These are phyloP conservation scores for Stichopus horrens DNA, from an alignment of 53 echinoderm and acorn worm genomes.

Conservation along the genomic window DNA sequence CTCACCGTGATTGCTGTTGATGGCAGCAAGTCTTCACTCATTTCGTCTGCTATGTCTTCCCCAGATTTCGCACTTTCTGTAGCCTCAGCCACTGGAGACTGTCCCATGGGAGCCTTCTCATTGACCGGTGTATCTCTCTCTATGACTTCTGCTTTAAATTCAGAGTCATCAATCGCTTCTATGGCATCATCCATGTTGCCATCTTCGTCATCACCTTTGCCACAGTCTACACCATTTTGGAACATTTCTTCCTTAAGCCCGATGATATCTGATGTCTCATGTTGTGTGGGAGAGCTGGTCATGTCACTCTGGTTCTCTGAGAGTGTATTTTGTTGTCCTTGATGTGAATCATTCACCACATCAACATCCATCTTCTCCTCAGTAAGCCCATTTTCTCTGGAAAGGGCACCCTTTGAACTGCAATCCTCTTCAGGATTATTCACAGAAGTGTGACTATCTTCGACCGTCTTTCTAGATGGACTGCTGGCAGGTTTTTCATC, in stretches of 20 bases:
- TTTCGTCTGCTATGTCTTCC: conserved; percentile 24
- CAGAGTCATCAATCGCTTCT: conserved; percentile 22
- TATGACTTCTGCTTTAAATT: conserved; percentile 4
- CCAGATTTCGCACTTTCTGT: not conserved
- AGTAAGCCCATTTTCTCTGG: not conserved
- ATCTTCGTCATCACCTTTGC: conserved; percentile 24
- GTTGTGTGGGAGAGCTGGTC: not conserved
- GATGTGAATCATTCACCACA: not conserved
- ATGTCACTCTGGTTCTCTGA: not conserved
- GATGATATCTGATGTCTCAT: not conserved
- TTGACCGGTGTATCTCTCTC: not conserved
- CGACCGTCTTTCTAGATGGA: not conserved
- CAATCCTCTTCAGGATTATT: not conserved
- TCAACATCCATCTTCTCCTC: conserved; percentile 19
- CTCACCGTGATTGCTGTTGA: conserved; percentile 45
- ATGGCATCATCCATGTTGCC: conserved; percentile 11
- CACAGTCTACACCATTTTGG: not conserved
- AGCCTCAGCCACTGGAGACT: not conserved
- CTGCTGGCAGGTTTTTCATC: conserved; percentile 18
- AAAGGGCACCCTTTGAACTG: not conserved
- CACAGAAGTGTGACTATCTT: not conserved
- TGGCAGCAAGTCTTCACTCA: conserved; percentile 11
- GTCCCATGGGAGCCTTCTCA: not conserved
- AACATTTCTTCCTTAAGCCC: not conserved
- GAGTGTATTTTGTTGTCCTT: not conserved